Base-by-base conservation (phyloP, 1,140 invertebrate species). In the Cryptotermes secundus region DNA sequence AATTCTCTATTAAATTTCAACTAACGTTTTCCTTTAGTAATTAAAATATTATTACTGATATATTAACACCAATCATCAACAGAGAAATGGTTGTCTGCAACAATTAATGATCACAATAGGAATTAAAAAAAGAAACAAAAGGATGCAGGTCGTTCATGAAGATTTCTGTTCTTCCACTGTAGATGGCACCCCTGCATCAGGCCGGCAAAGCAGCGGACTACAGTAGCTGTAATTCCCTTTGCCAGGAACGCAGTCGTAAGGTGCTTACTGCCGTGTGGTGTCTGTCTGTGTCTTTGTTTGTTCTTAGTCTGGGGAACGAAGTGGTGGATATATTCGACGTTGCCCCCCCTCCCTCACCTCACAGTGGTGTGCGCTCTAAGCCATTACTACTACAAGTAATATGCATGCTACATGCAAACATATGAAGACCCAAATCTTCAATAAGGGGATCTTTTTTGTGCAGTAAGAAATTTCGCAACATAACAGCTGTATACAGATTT, bases 151-250 rank as follows among this genome's bases (percentile, higher is more conserved):
- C 12, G 16, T 49, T 49, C 3, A 49, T 49, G 45, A 49, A 12
- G 45, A n/a, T 82, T 82, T 82, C 45, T 38, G 38, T 82, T 82
- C 81, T 82, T 45, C 35, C 81, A 45, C 38, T 82, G 38, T 82
- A 82, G 81, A 82, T 82, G 81, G 36, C 81, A 45, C 81, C 81
- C 9, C 81, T 45, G 14, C 81, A 38, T n/a, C 81, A 82, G 38
- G 36, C 81, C 26, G 81, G 81, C 22, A 82, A 82, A 34, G 81
- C 81, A 82, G 45, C 42, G 81, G 81, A 82, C 81, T 82, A 45
- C 59, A 72, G 59, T 72, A 72, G 26, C 59, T 72, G 59, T 72
- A 72, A 72, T 72, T 72, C 19, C 22, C 26, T 45, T 53, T 53
- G 42, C 38, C 38, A 9, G 81, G 81, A 82, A 45, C 14, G 36